Evolutionary conservation across 1,140 invertebrate species (phyloP).

Genomic region (Lanistes nyassanus): DNA sequence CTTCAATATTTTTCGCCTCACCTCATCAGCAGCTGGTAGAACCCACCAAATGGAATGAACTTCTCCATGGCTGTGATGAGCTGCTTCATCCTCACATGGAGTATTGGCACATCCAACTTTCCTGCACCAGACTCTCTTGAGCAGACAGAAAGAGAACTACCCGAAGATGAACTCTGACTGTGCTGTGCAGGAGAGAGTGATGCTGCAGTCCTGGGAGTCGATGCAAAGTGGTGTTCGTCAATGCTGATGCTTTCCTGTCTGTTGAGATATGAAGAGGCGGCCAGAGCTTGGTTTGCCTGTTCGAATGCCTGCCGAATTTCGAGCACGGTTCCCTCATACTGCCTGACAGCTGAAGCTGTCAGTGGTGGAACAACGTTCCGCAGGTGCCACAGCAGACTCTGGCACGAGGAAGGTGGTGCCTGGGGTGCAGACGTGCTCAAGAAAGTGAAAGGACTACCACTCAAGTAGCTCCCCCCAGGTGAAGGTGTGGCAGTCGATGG

Average conservation of each 20-base stretch:
- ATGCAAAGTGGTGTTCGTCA: conserved; percentile 12
- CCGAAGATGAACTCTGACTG: conserved; percentile 15
- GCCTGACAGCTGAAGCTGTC: conserved; percentile 1
- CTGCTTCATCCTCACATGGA: conserved; percentile 51
- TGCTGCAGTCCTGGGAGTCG: not conserved
- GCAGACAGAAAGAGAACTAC: conserved; percentile 4
- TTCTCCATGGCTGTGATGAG: conserved; percentile 53
- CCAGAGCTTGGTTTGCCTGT: conserved; percentile 16
- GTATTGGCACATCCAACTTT: conserved; percentile 27
- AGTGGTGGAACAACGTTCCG: conserved; percentile 2
- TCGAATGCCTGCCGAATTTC: conserved; percentile 11
- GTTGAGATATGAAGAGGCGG: conserved; percentile 9
- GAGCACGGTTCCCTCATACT: conserved; percentile 1
- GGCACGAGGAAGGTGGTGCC: not conserved
- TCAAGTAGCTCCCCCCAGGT: not conserved
- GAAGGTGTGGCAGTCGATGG: not conserved
- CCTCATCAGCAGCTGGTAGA: conserved; percentile 38
- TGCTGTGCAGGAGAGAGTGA: conserved; percentile 10
- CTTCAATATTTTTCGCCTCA: conserved; percentile 1
- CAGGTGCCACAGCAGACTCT: conserved; percentile 16
- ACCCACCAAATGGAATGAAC: conserved; percentile 48
- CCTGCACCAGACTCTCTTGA: conserved; percentile 3
- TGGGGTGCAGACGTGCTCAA: not conserved
- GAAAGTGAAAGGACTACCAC: not conserved
- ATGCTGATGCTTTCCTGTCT: conserved; percentile 23